These are phyloP conservation scores for Brenthis hecate DNA, from an alignment of 2,888 invertebrate species.

Conservation along the genomic window DNA sequence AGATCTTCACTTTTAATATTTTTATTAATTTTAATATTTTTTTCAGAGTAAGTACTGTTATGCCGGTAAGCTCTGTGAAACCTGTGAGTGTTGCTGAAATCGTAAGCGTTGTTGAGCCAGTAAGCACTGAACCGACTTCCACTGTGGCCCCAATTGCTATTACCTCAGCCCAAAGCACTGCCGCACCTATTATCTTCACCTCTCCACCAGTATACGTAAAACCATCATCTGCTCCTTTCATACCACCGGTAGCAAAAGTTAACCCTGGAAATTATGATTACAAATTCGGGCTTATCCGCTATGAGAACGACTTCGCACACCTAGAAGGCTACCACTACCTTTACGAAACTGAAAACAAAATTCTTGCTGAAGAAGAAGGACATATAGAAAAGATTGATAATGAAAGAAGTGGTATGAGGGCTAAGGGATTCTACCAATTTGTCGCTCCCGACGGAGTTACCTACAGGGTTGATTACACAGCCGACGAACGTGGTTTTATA, in stretches of 20 bases:
- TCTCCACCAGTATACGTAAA: conserved; percentile 20
- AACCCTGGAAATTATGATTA: conserved; percentile 52
- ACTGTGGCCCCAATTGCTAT: conserved; percentile 6
- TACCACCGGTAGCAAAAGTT: conserved; percentile 19
- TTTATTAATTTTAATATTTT: neutral
- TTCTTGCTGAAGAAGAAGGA: conserved; percentile 72
- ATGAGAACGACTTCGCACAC: conserved; percentile 54
- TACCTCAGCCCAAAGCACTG: conserved; percentile 22
- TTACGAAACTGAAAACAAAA: conserved; percentile 75
- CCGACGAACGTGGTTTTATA: conserved; percentile 71
- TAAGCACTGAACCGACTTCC: neutral
- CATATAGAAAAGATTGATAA: conserved; percentile 60
- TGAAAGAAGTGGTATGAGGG: conserved; percentile 54
- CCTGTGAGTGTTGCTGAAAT: neutral
- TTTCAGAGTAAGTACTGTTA: conserved; percentile 8
- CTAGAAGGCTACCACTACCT: conserved; percentile 74
- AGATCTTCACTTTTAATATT: neutral
- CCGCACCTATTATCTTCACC: conserved; percentile 25
- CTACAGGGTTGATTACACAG: conserved; percentile 75
- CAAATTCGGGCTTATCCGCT: conserved; percentile 70
- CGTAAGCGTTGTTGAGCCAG: neutral
- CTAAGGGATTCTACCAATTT: conserved; percentile 71
- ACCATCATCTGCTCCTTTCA: conserved; percentile 30
- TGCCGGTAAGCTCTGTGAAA: neutral
- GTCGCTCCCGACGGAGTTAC: conserved; percentile 67